phyloP scores from a whole-genome alignment of 2,113 vertebrate species.

The Elephantulus edwardii region DNA sequence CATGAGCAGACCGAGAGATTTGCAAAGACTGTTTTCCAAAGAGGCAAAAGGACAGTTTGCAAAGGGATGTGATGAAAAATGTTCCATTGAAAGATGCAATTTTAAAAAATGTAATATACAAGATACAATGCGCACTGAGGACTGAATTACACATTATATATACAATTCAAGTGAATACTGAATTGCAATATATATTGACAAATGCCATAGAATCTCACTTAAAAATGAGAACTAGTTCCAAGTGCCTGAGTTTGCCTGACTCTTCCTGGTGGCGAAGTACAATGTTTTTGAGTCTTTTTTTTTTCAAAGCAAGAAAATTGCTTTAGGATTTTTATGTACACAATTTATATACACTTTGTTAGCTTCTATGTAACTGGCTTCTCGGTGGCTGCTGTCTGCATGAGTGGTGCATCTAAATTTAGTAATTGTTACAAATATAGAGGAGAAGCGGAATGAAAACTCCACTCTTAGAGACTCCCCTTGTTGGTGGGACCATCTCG shows the following conservation, averaged over 20 bases:
- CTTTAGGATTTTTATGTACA: not conserved
- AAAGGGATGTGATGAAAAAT: not conserved
- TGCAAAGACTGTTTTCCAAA: slow-evolving; percentile 25
- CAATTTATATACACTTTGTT: not conserved
- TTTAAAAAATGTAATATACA: not conserved
- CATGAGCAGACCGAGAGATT: slow-evolving; percentile 77
- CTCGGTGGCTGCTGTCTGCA: not conserved
- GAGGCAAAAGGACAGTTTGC: slow-evolving; percentile 18
- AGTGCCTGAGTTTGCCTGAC: not conserved
- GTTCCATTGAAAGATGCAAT: not conserved
- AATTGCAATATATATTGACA: not conserved
- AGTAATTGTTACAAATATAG: not conserved
- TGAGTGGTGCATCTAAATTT: not conserved
- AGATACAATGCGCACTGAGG: not conserved
- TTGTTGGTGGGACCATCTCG: not conserved
- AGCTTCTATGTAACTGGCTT: not conserved
- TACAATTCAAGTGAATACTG: not conserved
- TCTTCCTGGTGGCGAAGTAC: not conserved
- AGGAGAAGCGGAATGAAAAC: no score
- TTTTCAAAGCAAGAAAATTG: slow-evolving; percentile 12
- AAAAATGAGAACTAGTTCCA: not conserved
- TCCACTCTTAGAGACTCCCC: not conserved
- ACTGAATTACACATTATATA: not conserved
- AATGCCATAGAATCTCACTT: not conserved
- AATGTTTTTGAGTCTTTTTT: not conserved